Base-by-base conservation (phyloP, 2,113 vertebrate genomes). In the Nesoenas mayeri region DNA sequence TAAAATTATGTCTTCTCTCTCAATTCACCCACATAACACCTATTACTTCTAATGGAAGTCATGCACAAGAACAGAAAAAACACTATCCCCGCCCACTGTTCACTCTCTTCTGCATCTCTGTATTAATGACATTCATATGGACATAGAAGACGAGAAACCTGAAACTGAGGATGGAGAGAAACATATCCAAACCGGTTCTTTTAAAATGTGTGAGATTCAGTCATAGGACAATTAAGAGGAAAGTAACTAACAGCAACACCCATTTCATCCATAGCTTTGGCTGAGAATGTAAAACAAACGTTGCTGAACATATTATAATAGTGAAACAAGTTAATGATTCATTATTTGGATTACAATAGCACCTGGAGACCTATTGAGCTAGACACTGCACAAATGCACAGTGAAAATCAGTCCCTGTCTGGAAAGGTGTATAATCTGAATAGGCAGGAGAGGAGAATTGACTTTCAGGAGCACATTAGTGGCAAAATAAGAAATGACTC, bases 1-100 rank as follows among this genome's bases (percentile, higher is more conserved):
- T 94, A 91, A 95, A 86, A 54, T 93, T 65, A 71, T 60, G 12
- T 65, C 38, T 92, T 28, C 34, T 61, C 67, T 84, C 80, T 96
- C 53, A 71, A 21, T 78, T 94, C 66, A 20, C 42, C 77, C 54
- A 61, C 19, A 74, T 94, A 83, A 74, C 36, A 90, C 34, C 60
- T 89, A 70, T 82, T 84, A 50, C 36, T 65, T 12, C 32, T 97
- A 91, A 80, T 66, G 87, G 89, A 82, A 91, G 38, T 75, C 28
- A 2, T 53, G 67, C 28, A 51, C 44, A 57, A 70, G 42, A 91
- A 71, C 15, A 69, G 50, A 91, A 85, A 89, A 89, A 15, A 17
- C 61, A 71, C 26, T 31, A 5, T 20, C 12, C 8, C 10, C 64
- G 47, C 19, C 15, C 25, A 15, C 11, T 78, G 15, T 29, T 72